Conservation (phyloP, 2,113 vertebrate species). For the Gambusia holbrooki region DNA sequence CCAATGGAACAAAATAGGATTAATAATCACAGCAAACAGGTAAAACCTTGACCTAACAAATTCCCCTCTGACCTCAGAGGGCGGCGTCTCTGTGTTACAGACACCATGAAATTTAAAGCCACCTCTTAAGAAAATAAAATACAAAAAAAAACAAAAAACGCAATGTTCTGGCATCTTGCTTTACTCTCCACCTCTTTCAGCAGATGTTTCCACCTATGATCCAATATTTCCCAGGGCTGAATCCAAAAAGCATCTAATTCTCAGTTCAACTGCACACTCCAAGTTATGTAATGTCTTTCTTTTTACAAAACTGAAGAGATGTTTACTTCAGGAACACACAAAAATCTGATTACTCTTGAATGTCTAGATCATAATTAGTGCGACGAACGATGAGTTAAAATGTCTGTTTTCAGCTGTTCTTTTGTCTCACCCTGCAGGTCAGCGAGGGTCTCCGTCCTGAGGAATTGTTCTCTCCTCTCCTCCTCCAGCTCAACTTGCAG, state of each 20-base stretch:
- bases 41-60: constrained; percentile 37
- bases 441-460: constrained; percentile 86
- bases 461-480: constrained; percentile 86
- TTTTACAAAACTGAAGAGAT: constrained; percentile 30
- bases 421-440: constrained; percentile 90
- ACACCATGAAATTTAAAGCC: constrained; percentile 46
- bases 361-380: background rate
- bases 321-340: constrained; percentile 19
- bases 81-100: constrained; percentile 9
- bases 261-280: constrained; percentile 12
- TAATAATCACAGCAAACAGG: constrained; percentile 49
- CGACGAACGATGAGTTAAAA: background rate
- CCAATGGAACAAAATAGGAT: background rate
- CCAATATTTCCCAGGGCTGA: constrained; percentile 58
- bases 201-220: constrained; percentile 75
- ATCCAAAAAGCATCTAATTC: constrained; percentile 58
- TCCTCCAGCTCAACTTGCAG: constrained; percentile 90
- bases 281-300: constrained; percentile 38
- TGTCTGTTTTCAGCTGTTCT: background rate
- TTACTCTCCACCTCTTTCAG: constrained; percentile 40
- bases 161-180: constrained; percentile 48
- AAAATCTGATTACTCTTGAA: background rate
- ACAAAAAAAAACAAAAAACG: background rate
- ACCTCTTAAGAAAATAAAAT: constrained; percentile 14
- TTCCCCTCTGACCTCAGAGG: constrained; percentile 38